Conservation (phyloP, 2,113 vertebrate species). For the Centropristis striata region DNA sequence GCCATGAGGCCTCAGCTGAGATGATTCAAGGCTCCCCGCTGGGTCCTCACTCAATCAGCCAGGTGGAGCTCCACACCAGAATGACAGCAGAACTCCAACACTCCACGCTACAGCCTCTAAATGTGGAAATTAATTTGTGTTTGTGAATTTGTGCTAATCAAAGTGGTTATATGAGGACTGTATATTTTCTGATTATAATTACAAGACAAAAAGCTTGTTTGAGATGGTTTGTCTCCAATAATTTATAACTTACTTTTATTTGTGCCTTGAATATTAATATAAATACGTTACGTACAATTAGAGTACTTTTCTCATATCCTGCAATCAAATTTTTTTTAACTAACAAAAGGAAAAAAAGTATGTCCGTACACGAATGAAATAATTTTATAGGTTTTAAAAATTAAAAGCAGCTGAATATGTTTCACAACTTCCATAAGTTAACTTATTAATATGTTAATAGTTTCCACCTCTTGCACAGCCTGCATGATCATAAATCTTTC, state of each 20-base stretch:
- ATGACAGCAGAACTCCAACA: constrained; percentile 74
- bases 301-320: neutral
- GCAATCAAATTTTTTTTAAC: neutral
- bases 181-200: constrained; percentile 32
- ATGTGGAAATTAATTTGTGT: constrained; percentile 45
- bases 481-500: neutral
- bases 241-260: neutral
- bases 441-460: neutral
- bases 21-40: constrained; percentile 86
- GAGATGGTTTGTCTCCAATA: neutral
- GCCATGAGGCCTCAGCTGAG: constrained; percentile 83
- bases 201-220: neutral
- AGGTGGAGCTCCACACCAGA: constrained; percentile 78
- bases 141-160: constrained; percentile 31
- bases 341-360: neutral
- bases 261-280: neutral
- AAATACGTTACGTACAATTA: neutral
- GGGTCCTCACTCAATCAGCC: constrained; percentile 77
- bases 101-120: constrained; percentile 47
- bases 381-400: neutral
- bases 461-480: neutral
- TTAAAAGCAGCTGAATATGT: neutral
- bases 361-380: neutral
- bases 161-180: neutral
- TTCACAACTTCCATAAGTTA: neutral